Conservation (phyloP, 2,888 invertebrate genomes). For the Odontothrips loti region DNA sequence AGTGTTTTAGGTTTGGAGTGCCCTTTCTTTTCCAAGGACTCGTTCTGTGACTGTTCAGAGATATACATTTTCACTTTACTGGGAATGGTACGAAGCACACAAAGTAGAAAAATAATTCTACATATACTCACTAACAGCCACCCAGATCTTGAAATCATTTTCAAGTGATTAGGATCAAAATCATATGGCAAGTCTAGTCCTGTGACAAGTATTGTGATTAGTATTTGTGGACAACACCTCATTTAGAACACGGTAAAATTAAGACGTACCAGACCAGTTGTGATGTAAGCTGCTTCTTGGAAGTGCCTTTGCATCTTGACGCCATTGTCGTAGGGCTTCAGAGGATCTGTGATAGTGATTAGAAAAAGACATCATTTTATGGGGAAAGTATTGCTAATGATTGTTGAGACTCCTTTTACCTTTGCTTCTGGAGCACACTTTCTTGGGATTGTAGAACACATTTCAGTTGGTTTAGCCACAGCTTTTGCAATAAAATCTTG, state of each 20-base stretch:
- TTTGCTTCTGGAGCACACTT: conserved; percentile 1
- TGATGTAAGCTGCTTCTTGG: conserved; percentile 41
- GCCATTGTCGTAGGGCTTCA: conserved; percentile 55
- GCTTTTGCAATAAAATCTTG: neutral
- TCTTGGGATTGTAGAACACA: neutral
- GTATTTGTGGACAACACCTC: neutral
- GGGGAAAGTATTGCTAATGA: no score
- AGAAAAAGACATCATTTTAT: neutral
- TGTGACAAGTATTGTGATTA: conserved; percentile 33
- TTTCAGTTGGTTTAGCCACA: conserved; percentile 20
- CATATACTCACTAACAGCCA: conserved; percentile 47
- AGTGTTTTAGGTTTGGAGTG: neutral
- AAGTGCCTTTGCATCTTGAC: conserved; percentile 47
- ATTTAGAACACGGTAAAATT: neutral
- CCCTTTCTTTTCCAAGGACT: neutral
- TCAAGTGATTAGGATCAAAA: conserved; percentile 55
- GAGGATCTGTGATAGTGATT: conserved; percentile 45
- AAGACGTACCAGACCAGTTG: neutral
- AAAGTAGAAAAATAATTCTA: no score
- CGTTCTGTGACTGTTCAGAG: conserved; percentile 36
- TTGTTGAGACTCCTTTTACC: conserved; percentile 27
- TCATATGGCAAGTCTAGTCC: conserved; percentile 51
- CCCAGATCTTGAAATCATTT: conserved; percentile 51
- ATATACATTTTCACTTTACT: conserved; percentile 44
- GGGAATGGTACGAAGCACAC: no score